A percentile compares a stretch with the other conserved stretches of the same genome.
Evolutionary conservation across 2,113 vertebrate species (phyloP).

Genomic region (Alethe diademata): DNA sequence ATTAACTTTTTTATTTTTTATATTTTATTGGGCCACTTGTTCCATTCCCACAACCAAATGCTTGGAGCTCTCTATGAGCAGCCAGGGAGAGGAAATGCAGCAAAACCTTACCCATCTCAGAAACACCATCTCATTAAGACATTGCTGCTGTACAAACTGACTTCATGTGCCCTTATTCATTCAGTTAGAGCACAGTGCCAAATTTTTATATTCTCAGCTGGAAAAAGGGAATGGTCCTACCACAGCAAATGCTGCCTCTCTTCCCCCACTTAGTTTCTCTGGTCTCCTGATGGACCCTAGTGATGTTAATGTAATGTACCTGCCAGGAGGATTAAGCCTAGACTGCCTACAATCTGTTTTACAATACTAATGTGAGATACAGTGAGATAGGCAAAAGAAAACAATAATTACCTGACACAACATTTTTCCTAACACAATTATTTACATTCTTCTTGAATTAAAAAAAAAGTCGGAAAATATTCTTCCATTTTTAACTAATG

Average conservation of each 20-base stretch:
- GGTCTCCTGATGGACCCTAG: not conserved
- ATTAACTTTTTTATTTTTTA: constrained; percentile 69
- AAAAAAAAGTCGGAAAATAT: not conserved
- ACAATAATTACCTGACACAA: constrained; percentile 32
- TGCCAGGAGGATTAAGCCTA: not conserved
- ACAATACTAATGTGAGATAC: not conserved
- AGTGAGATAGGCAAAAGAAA: not conserved
- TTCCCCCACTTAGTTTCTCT: not conserved
- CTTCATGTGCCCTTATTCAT: not conserved
- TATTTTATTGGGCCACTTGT: constrained; percentile 57
- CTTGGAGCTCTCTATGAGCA: constrained; percentile 33
- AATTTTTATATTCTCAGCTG: not conserved
- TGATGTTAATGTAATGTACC: not conserved
- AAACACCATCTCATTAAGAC: not conserved
- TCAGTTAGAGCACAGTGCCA: not conserved
- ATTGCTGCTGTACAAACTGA: not conserved
- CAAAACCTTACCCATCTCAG: not conserved
- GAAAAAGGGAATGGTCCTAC: not conserved
- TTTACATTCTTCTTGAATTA: constrained; percentile 59
- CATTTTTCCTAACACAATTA: constrained; percentile 29
- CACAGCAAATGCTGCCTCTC: not conserved
- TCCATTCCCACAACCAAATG: constrained; percentile 38
- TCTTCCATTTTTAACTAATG: constrained; percentile 71
- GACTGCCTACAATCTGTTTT: not conserved
- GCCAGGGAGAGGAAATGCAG: constrained; percentile 13